phyloP scores from a whole-genome alignment of 2,113 vertebrate genomes.

The Neotragus pygmaeus region DNA sequence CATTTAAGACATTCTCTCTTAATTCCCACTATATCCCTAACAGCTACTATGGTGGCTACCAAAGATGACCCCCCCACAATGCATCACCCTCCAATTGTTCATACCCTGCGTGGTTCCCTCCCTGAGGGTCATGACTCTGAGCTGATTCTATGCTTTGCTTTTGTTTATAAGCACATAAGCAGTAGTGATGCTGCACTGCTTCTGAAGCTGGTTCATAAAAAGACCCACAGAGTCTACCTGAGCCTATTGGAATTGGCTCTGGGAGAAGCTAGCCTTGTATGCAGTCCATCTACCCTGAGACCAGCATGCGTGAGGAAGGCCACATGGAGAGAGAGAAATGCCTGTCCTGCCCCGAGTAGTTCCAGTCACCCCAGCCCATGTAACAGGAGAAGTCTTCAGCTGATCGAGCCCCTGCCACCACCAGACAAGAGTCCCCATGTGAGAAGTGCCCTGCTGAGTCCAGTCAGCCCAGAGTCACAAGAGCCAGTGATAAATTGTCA shows the following conservation, averaged over 20 bases:
- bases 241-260: neutral
- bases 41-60: neutral
- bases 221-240: neutral
- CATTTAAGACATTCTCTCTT: neutral
- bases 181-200: neutral
- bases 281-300: neutral
- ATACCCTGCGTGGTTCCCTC: accelerated
- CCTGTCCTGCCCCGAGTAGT: neutral
- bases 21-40: neutral
- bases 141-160: neutral
- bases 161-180: neutral
- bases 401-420: neutral
- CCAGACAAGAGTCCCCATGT: neutral
- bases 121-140: neutral
- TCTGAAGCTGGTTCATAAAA: neutral
- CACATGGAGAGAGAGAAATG: neutral
- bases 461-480: neutral
- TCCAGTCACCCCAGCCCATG: neutral
- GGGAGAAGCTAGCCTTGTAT: neutral
- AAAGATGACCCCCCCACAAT: neutral
- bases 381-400: neutral
- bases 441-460: neutral
- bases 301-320: neutral
- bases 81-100: neutral
- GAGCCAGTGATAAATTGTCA: neutral